phyloP scores from a whole-genome alignment of 2,888 invertebrate species.

The Diogma glabrata region DNA sequence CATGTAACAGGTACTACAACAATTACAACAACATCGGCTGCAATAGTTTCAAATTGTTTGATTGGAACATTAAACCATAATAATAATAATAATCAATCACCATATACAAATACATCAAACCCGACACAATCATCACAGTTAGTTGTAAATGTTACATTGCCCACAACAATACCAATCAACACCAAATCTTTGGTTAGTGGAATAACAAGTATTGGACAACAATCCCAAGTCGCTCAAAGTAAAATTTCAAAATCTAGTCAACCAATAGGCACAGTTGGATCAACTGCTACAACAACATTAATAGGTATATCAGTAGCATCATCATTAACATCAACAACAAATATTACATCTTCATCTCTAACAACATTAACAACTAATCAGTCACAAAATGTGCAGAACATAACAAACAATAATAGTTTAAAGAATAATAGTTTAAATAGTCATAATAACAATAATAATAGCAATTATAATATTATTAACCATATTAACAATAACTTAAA shows the following conservation, averaged over 20 bases:
- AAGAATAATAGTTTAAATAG: conserved; percentile 22
- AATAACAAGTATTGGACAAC: conserved; percentile 14
- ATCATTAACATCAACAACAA: conserved; percentile 11
- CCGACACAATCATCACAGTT: conserved; percentile 8
- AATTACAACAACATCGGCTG: conserved; percentile 31
- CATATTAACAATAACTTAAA: conserved; percentile 20
- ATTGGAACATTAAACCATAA: conserved; percentile 1
- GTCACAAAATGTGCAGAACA: no score
- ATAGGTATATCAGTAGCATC: conserved; percentile 10
- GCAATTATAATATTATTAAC: conserved; percentile 1
- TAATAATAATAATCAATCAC: conserved; percentile 14
- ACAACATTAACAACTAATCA: conserved; percentile 1
- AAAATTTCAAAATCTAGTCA: conserved; percentile 4
- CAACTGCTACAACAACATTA: neutral
- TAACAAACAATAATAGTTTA: conserved; percentile 19
- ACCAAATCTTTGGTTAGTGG: conserved; percentile 11
- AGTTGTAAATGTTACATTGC: conserved; percentile 21
- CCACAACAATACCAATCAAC: conserved; percentile 20
- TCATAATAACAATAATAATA: conserved; percentile 21
- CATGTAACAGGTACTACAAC: conserved; percentile 41
- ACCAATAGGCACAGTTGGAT: conserved; percentile 7
- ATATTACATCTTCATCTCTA: conserved; percentile 6
- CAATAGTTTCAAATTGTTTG: conserved; percentile 19
- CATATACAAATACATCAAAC: conserved; percentile 17
- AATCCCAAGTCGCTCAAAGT: conserved; percentile 13